Conservation (phyloP, 2,888 invertebrate species). For the Notodonta ziczac region DNA sequence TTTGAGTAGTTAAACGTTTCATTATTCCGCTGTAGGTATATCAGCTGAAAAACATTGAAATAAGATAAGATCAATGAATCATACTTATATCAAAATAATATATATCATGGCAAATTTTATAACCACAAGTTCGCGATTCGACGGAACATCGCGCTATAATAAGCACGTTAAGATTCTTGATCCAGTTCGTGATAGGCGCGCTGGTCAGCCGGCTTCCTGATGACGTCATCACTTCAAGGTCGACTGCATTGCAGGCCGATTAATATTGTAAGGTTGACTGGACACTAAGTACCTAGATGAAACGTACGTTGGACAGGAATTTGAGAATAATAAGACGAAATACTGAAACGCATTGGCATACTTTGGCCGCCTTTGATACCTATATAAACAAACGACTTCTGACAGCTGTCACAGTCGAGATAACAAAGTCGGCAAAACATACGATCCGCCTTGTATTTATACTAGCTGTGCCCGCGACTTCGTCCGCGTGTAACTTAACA, state of each 20-base stretch:
- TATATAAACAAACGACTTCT: no score
- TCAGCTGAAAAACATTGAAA: background rate
- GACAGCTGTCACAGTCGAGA: no score
- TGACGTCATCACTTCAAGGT: conserved; percentile 57
- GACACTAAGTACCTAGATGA: conserved; percentile 29
- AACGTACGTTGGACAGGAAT: conserved; percentile 17
- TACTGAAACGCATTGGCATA: no score
- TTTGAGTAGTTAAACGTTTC: no score
- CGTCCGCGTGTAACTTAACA: no score
- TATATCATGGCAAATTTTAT: background rate
- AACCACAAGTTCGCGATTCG: background rate
- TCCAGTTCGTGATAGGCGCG: conserved; percentile 52
- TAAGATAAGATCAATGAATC: background rate
- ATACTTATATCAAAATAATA: background rate
- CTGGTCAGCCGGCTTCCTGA: conserved; percentile 60
- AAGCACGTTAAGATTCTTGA: conserved; percentile 5
- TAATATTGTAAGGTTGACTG: conserved; percentile 31
- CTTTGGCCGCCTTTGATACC: no score
- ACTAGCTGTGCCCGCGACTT: no score
- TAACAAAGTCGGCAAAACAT: no score
- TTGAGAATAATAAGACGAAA: conserved; percentile 1
- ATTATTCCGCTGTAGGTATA: no score
- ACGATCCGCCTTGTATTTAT: no score
- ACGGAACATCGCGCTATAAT: background rate
- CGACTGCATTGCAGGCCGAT: conserved; percentile 50